Conservation (phyloP, 1,140 invertebrate species). For the Lasioglossum baleicum region DNA sequence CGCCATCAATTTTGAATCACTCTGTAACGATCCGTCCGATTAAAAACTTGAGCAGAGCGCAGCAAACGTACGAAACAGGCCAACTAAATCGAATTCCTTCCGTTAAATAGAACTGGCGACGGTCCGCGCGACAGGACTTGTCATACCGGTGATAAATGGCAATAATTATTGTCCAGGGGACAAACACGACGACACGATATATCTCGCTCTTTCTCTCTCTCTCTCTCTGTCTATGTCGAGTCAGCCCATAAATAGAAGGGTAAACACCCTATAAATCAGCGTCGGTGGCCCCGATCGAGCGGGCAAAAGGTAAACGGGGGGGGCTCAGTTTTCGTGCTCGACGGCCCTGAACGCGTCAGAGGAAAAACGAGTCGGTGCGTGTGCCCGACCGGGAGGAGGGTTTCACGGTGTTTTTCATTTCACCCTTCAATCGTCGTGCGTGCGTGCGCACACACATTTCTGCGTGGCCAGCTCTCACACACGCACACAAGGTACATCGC, state of each 20-base stretch:
- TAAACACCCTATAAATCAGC: slow-evolving; percentile 42
- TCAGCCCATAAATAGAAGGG: slow-evolving; percentile 43
- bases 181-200: no score
- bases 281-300: slow-evolving; percentile 43
- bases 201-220: no score
- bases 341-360: slow-evolving; percentile 53
- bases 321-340: slow-evolving; percentile 48
- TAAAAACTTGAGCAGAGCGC: no score
- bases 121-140: no score
- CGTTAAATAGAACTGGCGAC: no score
- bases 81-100: no score
- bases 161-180: no score
- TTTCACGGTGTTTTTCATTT: slow-evolving; percentile 70
- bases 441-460: not conserved
- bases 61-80: no score
- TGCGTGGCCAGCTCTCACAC: not conserved
- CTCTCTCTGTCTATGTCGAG: no score
- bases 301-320: slow-evolving; percentile 21
- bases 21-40: no score
- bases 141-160: no score
- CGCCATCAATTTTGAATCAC: no score
- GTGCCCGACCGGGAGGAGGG: slow-evolving; percentile 33
- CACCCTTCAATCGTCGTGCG: slow-evolving; percentile 43
- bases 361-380: not conserved
- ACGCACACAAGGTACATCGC: slow-evolving; percentile 8